Conservation (phyloP, 2,113 vertebrate species). For the Stigmatopora nigra region DNA sequence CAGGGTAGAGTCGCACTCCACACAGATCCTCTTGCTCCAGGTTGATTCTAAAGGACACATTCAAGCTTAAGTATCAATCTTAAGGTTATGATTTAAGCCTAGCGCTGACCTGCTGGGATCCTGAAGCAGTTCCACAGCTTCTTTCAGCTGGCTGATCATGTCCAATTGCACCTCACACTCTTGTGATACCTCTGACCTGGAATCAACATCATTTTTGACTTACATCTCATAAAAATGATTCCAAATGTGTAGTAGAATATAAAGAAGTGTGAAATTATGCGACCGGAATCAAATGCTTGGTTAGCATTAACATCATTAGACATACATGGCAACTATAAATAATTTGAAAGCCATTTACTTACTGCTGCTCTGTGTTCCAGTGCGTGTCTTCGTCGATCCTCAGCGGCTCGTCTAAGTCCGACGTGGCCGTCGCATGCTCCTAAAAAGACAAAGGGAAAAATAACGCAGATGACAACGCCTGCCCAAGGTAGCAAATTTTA, state of each 20-base stretch:
- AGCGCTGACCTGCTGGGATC: slow-evolving; percentile 74
- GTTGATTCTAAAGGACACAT: slow-evolving; percentile 62
- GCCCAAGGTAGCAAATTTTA: not conserved
- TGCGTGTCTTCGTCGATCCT: slow-evolving; percentile 87
- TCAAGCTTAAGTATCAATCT: not conserved
- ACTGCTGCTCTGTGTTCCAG: slow-evolving; percentile 76
- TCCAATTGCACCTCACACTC: slow-evolving; percentile 67
- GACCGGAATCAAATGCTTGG: not conserved
- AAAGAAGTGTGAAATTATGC: too few species aligned
- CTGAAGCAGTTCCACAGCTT: slow-evolving; percentile 82
- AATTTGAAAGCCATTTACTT: slow-evolving; percentile 3
- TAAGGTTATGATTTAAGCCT: not conserved
- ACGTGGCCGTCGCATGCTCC: slow-evolving; percentile 65
- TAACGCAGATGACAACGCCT: too few species aligned
- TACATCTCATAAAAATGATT: not conserved
- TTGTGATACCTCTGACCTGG: slow-evolving; percentile 71
- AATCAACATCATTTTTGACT: slow-evolving; percentile 20
- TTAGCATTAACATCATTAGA: not conserved
- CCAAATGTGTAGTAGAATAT: not conserved
- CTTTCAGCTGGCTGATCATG: slow-evolving; percentile 84
- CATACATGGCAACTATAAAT: not conserved
- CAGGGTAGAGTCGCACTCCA: slow-evolving; percentile 71
- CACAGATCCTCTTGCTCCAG: slow-evolving; percentile 64
- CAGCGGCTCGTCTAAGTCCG: slow-evolving; percentile 81
- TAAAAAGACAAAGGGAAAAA: slow-evolving; percentile 46